A percentile compares a stretch with the other conserved stretches of the same genome.
These are phyloP conservation scores for Drosophila koepferae DNA, from an alignment of 2,888 invertebrate genomes.

Conservation along the genomic window DNA sequence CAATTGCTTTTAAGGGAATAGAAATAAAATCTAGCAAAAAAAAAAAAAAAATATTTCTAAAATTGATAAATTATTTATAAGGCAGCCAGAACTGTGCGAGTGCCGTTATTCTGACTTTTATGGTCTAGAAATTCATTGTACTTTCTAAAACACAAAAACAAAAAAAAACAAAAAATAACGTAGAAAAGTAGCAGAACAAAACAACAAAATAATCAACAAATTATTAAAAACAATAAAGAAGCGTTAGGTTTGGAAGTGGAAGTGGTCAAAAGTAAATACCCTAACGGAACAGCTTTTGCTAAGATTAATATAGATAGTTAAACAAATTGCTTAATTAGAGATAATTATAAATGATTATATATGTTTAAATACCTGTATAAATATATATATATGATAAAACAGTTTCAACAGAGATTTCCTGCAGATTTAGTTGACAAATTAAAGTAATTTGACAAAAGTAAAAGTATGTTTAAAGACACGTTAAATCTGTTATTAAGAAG, in stretches of 20 bases:
- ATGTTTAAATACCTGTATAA: not conserved
- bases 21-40: slow-evolving; percentile 16
- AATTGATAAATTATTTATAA: slow-evolving; percentile 79
- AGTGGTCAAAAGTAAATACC: not conserved
- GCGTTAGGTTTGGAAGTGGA: not conserved
- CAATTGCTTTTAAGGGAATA: slow-evolving; percentile 53
- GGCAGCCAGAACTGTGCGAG: slow-evolving; percentile 29
- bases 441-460: not conserved
- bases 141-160: slow-evolving; percentile 53
- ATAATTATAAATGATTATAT: not conserved
- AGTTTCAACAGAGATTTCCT: not conserved
- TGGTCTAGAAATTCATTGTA: slow-evolving; percentile 74
- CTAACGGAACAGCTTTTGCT: not conserved
- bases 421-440: not conserved
- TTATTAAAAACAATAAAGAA: slow-evolving; percentile 26
- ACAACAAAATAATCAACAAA: slow-evolving; percentile 30
- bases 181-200: not conserved
- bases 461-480: no score
- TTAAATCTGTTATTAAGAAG: no score
- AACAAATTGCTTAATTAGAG: not conserved
- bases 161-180: slow-evolving; percentile 27
- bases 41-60: slow-evolving; percentile 36
- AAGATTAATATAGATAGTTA: not conserved
- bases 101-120: slow-evolving; percentile 60
- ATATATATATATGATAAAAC: not conserved